A percentile compares a stretch with the other conserved stretches of the same genome.
Conservation (phyloP, 2,797 vertebrate species). For the Hephaestus fuliginosus region DNA sequence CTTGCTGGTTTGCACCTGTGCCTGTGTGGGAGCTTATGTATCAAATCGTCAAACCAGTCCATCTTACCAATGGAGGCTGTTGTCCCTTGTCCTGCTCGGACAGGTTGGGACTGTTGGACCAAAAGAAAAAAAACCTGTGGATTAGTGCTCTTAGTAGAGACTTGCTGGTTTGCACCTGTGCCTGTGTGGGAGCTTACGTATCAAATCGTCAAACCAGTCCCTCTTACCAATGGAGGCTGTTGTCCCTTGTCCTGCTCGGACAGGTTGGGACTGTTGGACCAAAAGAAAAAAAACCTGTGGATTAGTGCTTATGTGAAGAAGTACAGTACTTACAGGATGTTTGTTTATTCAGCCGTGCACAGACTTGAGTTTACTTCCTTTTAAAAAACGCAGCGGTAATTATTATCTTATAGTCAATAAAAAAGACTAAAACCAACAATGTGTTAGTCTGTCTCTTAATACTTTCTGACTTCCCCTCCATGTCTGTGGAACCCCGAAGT, state of each 20-base stretch:
- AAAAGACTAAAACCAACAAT: not conserved
- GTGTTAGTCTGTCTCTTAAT: not conserved
- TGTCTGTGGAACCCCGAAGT: not conserved
- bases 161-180: constrained; percentile 30
- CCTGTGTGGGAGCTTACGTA: constrained; percentile 22
- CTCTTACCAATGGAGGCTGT: constrained; percentile 30
- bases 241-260: constrained; percentile 59
- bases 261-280: constrained; percentile 34
- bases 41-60: constrained; percentile 36
- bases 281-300: not conserved
- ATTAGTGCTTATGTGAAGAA: not conserved
- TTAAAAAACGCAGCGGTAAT: not conserved
- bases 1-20: constrained; percentile 30
- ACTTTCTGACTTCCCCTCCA: not conserved
- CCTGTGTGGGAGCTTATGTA: constrained; percentile 21
- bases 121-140: constrained; percentile 11
- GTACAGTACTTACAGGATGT: not conserved
- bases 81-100: constrained; percentile 59
- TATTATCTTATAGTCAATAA: too few relatives aligned
- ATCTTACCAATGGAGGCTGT: constrained; percentile 31
- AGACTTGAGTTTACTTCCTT: not conserved
- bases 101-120: constrained; percentile 34
- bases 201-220: not conserved
- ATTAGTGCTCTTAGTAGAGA: not conserved
- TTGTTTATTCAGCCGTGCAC: not conserved